A percentile compares a stretch with the other conserved stretches of the same genome.
Conservation (phyloP, 2,113 vertebrate species). For the Ceyx cyanopectus region DNA sequence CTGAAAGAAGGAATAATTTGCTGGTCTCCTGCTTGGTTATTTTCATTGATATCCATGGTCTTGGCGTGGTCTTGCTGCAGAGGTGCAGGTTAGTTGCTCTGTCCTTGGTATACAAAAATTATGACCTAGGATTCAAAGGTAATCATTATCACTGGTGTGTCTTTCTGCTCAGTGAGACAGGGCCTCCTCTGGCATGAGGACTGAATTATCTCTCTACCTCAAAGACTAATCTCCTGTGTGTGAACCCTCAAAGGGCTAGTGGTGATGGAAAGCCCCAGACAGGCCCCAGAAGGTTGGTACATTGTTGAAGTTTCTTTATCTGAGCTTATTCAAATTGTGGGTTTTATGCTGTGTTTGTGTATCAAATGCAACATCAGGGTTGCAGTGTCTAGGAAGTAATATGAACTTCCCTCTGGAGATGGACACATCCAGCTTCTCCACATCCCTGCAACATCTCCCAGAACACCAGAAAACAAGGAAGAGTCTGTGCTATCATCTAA, state of each 20-base stretch:
- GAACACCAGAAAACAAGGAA: neutral
- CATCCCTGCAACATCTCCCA: neutral
- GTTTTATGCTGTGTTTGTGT: neutral
- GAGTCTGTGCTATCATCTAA: neutral
- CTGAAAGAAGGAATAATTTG: slow-evolving; percentile 33
- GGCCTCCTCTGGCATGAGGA: neutral
- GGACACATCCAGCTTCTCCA: neutral
- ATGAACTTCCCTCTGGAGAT: neutral
- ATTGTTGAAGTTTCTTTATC: neutral
- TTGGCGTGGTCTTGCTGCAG: slow-evolving; percentile 10
- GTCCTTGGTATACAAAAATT: neutral
- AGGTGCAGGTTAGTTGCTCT: slow-evolving; percentile 4
- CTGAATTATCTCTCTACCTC: neutral
- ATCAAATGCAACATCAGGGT: neutral
- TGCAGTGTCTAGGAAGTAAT: neutral
- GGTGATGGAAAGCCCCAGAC: neutral
- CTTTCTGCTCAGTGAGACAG: neutral
- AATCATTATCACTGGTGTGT: neutral
- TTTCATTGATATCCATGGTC: neutral
- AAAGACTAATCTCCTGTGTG: neutral
- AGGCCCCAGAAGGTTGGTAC: neutral
- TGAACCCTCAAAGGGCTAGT: neutral
- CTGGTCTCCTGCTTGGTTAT: neutral
- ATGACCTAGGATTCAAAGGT: neutral
- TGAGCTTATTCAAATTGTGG: neutral